Evolutionary conservation across 92 coral and sea anemone species (phyloP).

Genomic region (Porites cylindrica): DNA sequence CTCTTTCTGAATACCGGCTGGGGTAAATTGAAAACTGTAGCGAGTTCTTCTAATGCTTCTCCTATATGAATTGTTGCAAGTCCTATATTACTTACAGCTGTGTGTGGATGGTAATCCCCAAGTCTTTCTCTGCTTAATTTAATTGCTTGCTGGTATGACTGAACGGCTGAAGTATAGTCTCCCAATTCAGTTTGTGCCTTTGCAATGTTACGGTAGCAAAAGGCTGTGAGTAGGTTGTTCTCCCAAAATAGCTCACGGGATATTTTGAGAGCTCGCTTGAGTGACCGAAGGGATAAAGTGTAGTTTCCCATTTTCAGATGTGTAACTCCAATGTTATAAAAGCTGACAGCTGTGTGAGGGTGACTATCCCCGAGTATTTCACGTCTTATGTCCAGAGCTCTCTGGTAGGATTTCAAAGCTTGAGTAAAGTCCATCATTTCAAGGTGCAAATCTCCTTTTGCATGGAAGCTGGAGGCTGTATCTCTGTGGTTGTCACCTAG

Average conservation of each 20-base stretch:
- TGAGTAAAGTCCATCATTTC: not conserved
- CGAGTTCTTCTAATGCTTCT: too few species aligned
- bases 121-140: not conserved
- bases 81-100: not conserved
- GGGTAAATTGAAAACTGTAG: too few species aligned
- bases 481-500: not conserved
- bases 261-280: not conserved
- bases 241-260: constrained; percentile 10
- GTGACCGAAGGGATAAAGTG: not conserved
- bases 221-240: not conserved
- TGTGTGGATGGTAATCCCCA: not conserved
- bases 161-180: constrained; percentile 5
- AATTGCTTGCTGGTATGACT: not conserved
- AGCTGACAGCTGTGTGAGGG: not conserved
- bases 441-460: too few species aligned
- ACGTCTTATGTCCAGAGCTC: not conserved
- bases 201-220: not conserved
- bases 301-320: not conserved
- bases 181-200: not conserved
- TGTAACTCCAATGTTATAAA: not conserved
- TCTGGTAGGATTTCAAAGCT: not conserved
- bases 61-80: too few species aligned
- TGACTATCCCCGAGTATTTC: not conserved
- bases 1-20: too few species aligned
- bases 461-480: too few species aligned